Evolutionary conservation across 1,140 invertebrate genomes (phyloP).

Genomic region (Drosophila navojoa): DNA sequence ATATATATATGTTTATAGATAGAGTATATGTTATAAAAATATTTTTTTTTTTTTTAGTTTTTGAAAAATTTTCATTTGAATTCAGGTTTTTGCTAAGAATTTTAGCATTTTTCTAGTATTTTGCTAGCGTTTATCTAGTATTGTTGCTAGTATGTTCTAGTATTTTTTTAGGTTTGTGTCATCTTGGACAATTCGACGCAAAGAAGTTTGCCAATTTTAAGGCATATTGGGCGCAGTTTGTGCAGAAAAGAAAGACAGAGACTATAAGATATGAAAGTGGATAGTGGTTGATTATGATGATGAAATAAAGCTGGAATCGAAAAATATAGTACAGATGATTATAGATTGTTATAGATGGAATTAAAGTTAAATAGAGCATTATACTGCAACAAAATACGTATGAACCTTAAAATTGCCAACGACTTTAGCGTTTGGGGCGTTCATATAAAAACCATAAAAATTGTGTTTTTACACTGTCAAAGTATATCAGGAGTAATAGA

Average conservation of each 20-base stretch:
- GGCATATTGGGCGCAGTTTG: slow-evolving; percentile 53
- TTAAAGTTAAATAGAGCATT: not conserved
- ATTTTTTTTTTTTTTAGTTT: slow-evolving; percentile 2
- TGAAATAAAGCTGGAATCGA: not conserved
- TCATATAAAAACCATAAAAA: slow-evolving; percentile 51
- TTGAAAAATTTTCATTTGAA: slow-evolving; percentile 9
- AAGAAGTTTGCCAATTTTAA: slow-evolving; percentile 79
- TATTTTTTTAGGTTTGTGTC: slow-evolving; percentile 3
- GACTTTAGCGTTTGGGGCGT: slow-evolving; percentile 59
- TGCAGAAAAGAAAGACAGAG: slow-evolving; percentile 30
- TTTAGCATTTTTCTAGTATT: slow-evolving; percentile 6
- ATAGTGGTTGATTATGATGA: not conserved
- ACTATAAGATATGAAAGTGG: not conserved
- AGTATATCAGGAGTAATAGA: slow-evolving; percentile 84
- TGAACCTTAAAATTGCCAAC: slow-evolving; percentile 82
- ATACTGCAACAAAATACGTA: slow-evolving; percentile 58
- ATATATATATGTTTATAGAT: slow-evolving; percentile 41
- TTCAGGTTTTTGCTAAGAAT: slow-evolving; percentile 5
- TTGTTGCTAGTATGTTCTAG: not conserved
- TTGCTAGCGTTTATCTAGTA: not conserved
- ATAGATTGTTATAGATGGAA: not conserved
- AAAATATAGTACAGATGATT: not conserved
- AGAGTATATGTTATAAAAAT: slow-evolving; percentile 36
- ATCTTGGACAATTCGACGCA: slow-evolving; percentile 64
- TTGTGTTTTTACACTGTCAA: slow-evolving; percentile 76